Evolutionary conservation across 2,113 vertebrate genomes (phyloP).

Genomic region (Enhydra lutris): DNA sequence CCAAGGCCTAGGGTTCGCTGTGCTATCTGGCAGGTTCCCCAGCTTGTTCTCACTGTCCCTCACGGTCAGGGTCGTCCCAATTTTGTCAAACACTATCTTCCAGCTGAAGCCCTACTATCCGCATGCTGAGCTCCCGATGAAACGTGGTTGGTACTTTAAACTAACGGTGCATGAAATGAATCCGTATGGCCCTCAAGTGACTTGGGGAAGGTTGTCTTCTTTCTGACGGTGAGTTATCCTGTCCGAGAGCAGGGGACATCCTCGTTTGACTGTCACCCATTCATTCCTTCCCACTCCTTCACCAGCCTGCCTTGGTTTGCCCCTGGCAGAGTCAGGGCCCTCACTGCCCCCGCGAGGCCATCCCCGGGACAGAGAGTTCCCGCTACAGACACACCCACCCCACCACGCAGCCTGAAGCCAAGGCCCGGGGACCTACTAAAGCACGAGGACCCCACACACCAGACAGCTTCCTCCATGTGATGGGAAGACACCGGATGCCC

Average conservation of each 20-base stretch:
- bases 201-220: not conserved
- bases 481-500: not conserved
- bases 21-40: too few species aligned
- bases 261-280: not conserved
- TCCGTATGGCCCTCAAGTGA: not conserved
- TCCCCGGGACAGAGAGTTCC: not conserved
- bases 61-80: not conserved
- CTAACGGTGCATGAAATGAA: too few species aligned
- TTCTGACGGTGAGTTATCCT: not conserved
- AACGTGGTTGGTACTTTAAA: too few species aligned
- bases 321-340: not conserved
- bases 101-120: fast-evolving
- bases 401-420: not conserved
- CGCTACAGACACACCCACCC: not conserved
- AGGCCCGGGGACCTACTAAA: not conserved
- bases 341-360: not conserved
- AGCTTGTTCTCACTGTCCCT: fast-evolving
- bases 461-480: not conserved
- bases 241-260: not conserved
- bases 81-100: not conserved
- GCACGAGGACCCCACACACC: too few species aligned
- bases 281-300: too few species aligned
- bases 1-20: not conserved
- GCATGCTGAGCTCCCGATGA: too few species aligned
- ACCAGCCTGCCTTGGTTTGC: not conserved